A percentile compares a stretch with the other conserved stretches of the same genome.
Evolutionary conservation across 2,113 vertebrate genomes (phyloP).

Genomic region (Clinocottus analis): DNA sequence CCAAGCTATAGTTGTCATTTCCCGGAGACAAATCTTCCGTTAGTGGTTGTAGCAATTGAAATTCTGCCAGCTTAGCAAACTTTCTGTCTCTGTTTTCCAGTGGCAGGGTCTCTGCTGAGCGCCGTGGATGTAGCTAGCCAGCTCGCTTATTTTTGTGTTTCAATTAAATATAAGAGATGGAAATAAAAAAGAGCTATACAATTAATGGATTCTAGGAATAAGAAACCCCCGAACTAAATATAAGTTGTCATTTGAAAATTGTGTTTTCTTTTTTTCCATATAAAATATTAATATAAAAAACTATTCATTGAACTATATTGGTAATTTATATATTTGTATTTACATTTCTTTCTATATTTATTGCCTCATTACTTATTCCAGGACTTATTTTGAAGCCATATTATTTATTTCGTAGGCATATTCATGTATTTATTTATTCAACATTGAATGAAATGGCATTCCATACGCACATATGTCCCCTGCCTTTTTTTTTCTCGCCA

Average conservation of each 20-base stretch:
- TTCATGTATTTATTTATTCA: neutral
- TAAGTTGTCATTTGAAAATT: neutral
- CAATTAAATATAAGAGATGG: neutral
- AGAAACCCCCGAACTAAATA: neutral
- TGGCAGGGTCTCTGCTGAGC: no score
- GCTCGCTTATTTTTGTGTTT: neutral
- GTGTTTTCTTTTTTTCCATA: neutral
- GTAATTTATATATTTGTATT: neutral
- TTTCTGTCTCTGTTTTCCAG: no score
- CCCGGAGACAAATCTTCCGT: no score
- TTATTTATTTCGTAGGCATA: neutral
- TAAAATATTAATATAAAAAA: neutral
- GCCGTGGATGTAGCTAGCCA: no score
- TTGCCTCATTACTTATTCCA: neutral
- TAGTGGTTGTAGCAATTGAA: no score
- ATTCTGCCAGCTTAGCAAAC: no score
- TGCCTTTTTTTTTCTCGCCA: neutral
- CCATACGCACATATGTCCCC: neutral
- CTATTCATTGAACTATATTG: neutral
- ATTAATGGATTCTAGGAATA: neutral
- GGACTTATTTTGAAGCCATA: neutral
- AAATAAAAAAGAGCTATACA: neutral
- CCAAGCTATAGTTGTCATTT: neutral
- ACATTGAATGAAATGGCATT: neutral
- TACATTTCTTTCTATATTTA: neutral